Evolutionary conservation across 2,113 vertebrate genomes (phyloP).

Genomic region (Phyllostomus discolor): DNA sequence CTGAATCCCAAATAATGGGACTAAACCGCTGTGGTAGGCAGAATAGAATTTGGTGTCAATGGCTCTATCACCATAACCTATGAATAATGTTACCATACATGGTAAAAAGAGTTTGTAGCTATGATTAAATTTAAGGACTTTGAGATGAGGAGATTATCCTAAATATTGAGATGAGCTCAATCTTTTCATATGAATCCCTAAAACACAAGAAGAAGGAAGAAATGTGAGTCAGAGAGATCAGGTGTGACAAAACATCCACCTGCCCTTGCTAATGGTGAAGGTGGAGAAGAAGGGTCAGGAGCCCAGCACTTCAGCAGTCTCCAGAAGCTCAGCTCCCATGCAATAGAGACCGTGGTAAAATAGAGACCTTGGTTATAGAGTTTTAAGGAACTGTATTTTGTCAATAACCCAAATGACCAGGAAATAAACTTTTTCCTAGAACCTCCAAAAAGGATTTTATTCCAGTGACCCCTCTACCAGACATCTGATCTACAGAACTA

Average conservation of each 20-base stretch:
- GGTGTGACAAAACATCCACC: background rate
- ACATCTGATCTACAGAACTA: background rate
- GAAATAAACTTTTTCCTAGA: background rate
- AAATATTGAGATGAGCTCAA: background rate
- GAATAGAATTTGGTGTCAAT: background rate
- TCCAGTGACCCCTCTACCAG: background rate
- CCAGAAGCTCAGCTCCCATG: background rate
- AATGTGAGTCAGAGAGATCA: background rate
- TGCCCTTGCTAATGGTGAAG: background rate
- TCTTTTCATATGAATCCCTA: background rate
- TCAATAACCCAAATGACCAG: background rate
- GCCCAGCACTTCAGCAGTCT: background rate
- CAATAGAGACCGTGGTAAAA: background rate
- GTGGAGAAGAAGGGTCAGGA: background rate
- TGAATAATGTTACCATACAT: background rate
- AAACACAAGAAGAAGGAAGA: background rate
- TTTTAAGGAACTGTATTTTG: background rate
- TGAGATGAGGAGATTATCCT: background rate
- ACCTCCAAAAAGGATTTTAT: background rate
- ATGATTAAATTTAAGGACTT: background rate
- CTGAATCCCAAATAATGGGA: background rate
- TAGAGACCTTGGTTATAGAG: background rate
- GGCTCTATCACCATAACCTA: background rate
- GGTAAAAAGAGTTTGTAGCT: background rate
- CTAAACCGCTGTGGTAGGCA: background rate